Conservation (phyloP, 2,113 vertebrate genomes). For the Anhinga rufa region DNA sequence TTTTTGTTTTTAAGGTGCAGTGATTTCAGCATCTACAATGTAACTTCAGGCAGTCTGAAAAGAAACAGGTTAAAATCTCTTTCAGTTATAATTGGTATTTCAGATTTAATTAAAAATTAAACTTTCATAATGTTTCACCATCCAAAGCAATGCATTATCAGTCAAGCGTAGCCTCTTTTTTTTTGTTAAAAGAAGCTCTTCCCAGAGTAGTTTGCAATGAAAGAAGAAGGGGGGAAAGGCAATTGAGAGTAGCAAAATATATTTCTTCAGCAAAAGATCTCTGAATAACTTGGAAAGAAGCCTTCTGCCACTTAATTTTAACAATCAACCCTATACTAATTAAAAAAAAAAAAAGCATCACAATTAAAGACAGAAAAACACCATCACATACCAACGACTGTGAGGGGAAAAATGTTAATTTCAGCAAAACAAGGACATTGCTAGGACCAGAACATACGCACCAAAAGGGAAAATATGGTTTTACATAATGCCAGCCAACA, state of each 20-base stretch:
- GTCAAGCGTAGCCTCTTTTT: conserved; percentile 78
- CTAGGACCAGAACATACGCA: conserved; percentile 56
- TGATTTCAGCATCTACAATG: conserved; percentile 81
- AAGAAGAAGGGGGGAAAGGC: conserved; percentile 68
- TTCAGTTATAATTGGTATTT: conserved; percentile 88
- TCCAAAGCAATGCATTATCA: conserved; percentile 87
- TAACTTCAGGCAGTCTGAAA: conserved; percentile 86
- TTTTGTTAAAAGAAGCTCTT: conserved; percentile 65
- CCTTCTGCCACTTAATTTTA: conserved; percentile 62
- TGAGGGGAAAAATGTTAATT: conserved; percentile 41
- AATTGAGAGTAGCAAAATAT: conserved; percentile 74
- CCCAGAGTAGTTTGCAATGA: conserved; percentile 76
- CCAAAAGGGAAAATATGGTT: conserved; percentile 56
- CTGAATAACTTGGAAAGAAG: conserved; percentile 56
- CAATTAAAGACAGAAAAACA: conserved; percentile 57
- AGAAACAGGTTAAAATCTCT: conserved; percentile 89
- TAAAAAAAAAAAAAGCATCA: conserved; percentile 14
- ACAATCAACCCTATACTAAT: conserved; percentile 57
- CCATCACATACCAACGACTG: conserved; percentile 38
- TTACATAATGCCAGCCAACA: conserved; percentile 48
- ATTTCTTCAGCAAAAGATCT: conserved; percentile 62
- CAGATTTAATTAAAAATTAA: conserved; percentile 91
- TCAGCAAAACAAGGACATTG: conserved; percentile 56
- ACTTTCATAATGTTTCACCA: conserved; percentile 89
- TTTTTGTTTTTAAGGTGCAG: conserved; percentile 83